phyloP scores from a whole-genome alignment of 2,113 vertebrate species.

The Heterotilapia buettikoferi region DNA sequence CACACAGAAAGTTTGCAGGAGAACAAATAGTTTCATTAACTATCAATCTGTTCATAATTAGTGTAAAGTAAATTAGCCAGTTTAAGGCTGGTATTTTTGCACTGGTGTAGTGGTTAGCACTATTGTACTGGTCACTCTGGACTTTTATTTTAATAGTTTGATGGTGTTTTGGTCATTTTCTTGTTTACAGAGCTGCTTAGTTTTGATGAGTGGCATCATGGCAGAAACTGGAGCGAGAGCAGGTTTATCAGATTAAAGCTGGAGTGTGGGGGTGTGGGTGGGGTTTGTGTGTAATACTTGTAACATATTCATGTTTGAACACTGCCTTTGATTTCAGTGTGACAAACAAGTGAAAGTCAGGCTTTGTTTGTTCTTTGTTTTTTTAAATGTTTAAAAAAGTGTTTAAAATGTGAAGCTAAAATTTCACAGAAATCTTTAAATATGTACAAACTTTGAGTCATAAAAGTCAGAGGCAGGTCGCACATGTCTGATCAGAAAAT shows the following conservation, averaged over 20 bases:
- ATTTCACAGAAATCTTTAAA: background rate
- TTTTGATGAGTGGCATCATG: background rate
- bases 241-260: slow-evolving; percentile 49
- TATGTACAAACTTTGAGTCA: background rate
- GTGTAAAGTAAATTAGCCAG: background rate
- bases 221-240: slow-evolving; percentile 57
- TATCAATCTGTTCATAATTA: background rate
- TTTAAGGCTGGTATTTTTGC: background rate
- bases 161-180: background rate
- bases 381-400: background rate
- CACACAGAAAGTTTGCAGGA: background rate
- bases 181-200: background rate
- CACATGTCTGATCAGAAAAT: background rate
- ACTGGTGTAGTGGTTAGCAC: background rate
- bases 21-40: background rate
- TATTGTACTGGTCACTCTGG: background rate
- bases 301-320: background rate
- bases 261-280: background rate
- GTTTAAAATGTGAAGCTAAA: background rate
- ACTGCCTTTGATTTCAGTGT: background rate
- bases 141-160: background rate
- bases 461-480: background rate
- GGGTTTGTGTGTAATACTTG: background rate
- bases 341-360: background rate
- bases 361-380: background rate